Evolutionary conservation across 2,888 invertebrate species (phyloP).

Genomic region (Azorinus chamasolen): DNA sequence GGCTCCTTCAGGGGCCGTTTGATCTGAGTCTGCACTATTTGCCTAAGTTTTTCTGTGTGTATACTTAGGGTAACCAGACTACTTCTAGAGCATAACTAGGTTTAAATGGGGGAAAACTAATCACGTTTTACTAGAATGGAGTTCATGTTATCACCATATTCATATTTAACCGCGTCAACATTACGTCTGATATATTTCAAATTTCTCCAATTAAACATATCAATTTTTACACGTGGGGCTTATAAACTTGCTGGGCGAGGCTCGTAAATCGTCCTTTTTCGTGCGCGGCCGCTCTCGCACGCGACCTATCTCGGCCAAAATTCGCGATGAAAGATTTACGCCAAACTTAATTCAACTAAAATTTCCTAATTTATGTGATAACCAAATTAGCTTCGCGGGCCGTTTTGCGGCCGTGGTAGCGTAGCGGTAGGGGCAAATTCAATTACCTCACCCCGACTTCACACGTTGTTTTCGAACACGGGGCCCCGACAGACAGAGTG

Average conservation of each 20-base stretch:
- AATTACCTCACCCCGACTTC: slow-evolving; percentile 8
- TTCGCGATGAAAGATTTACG: slow-evolving; percentile 49
- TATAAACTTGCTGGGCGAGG: neutral
- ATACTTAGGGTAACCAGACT: too few species aligned
- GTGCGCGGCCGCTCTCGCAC: neutral
- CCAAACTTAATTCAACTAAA: slow-evolving; percentile 56
- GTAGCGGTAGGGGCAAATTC: slow-evolving; percentile 2
- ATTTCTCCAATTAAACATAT: neutral
- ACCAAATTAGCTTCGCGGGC: slow-evolving; percentile 44
- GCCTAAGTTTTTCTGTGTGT: too few species aligned
- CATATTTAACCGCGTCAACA: too few species aligned
- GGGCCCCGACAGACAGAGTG: neutral
- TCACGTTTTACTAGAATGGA: too few species aligned
- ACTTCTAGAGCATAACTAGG: too few species aligned
- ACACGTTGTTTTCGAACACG: neutral
- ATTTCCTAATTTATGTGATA: slow-evolving; percentile 43
- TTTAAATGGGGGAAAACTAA: too few species aligned
- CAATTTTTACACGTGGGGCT: slow-evolving; percentile 1
- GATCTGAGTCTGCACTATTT: too few species aligned
- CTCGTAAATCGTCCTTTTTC: slow-evolving; percentile 4
- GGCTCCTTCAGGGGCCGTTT: too few species aligned
- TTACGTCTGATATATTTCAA: too few species aligned
- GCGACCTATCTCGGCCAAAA: slow-evolving; percentile 27
- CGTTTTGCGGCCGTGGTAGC: slow-evolving; percentile 5
- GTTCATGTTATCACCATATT: too few species aligned